Evolutionary conservation across 2,113 vertebrate species (phyloP).

Genomic region (Delphinapterus leucas): DNA sequence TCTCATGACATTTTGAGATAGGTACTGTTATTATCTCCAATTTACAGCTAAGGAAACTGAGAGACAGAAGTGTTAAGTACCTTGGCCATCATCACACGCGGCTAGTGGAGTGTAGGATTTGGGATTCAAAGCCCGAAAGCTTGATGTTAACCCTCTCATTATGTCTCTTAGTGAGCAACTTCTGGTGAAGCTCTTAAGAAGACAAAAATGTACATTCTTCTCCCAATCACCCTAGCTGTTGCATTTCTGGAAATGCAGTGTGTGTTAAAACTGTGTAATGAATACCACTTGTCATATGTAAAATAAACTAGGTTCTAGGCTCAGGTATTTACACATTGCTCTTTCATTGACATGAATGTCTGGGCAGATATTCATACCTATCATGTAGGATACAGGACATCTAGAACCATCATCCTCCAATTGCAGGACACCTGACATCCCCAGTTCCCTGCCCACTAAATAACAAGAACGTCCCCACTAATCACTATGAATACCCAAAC

Average conservation of each 20-base stretch:
- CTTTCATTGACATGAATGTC: background rate
- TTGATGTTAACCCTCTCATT: background rate
- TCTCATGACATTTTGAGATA: background rate
- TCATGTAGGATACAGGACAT: fast-evolving
- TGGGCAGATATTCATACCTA: background rate
- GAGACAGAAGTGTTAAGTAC: background rate
- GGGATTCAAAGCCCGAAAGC: background rate
- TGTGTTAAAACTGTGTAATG: background rate
- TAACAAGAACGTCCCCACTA: background rate
- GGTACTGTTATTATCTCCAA: background rate
- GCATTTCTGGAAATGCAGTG: background rate
- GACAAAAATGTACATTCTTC: background rate
- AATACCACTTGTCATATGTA: background rate
- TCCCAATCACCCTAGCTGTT: background rate
- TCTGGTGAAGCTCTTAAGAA: background rate
- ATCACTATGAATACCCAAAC: background rate
- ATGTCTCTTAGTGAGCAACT: background rate
- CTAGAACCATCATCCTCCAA: background rate
- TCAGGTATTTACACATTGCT: background rate
- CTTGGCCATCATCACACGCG: background rate
- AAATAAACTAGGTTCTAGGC: background rate
- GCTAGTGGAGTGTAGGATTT: background rate
- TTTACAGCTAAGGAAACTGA: background rate
- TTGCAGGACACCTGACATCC: background rate
- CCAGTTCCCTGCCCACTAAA: background rate